Evolutionary conservation across 1,140 invertebrate genomes (phyloP), one percentile per base, ranked within the genome.

Genomic region (fruit fly (Drosophila melanogaster)): DNA sequence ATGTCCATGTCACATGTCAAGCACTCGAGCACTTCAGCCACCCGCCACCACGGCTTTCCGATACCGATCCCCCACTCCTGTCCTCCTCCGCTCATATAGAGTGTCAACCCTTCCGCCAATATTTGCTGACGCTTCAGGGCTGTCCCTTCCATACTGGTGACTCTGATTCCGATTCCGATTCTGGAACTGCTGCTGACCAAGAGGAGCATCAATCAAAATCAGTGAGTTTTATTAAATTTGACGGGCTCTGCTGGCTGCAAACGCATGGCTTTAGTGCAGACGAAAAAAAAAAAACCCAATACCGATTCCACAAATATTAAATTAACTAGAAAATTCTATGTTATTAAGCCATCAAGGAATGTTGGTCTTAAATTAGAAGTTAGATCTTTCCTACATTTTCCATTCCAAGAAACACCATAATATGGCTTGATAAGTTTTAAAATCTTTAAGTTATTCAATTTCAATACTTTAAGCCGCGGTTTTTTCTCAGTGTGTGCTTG

Each of bases 201-300:
- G 79, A 77, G 85, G 80, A 72, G 80, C 86, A 91, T 91, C 90
- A 91, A 91, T 91, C 90, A 91, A 91, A 91, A 91, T 91, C 90
- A 90, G 72, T 87, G 90, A 91, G 81, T 91, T 91, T 91, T 90
- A 91, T 91, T 91, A 91, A 91, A 91, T 91, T 91, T 91, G 90
- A 91, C 90, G 90, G 57, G 78, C 83, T 85, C 83, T 85, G 81
- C 83, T 85, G 83, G 85, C 79, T 57, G 83, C 55, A 59, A 24
- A 46, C 58, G 58, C 33, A 47, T 15, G 22, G 15, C n/a, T 33
- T 15, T 19, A 64, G 60, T 65, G 60, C 64, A 67, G 22, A 14
- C 2, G 37, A 30, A 65, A 33, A 67, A 57, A 64, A 22, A 10
- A 14, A 8, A 15, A 0, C 2, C 2, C 15, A 15, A 8, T 8